phyloP scores from a whole-genome alignment of 2,888 invertebrate genomes.

The Drosophila nigricruria region DNA sequence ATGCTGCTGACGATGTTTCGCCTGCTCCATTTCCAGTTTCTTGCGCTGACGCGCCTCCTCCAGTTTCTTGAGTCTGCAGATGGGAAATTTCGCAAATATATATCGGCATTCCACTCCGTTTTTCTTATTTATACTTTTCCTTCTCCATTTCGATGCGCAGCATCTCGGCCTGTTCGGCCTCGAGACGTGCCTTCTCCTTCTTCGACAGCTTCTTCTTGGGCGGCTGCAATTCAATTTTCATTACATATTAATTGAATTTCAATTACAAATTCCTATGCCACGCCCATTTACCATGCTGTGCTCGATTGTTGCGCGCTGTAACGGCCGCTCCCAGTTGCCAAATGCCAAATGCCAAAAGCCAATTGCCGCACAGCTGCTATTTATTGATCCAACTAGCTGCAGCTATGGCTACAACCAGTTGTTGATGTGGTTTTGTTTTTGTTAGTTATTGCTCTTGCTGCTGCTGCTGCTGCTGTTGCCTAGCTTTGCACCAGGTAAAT shows the following conservation, averaged over 20 bases:
- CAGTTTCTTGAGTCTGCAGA: conserved; percentile 80
- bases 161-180: conserved; percentile 85
- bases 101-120: background rate
- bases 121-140: conserved; percentile 72
- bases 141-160: conserved; percentile 85
- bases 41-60: conserved; percentile 85
- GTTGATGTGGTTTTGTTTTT: conserved; percentile 2
- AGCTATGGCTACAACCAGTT: conserved; percentile 41
- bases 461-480: conserved; percentile 31
- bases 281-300: conserved; percentile 36
- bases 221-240: conserved; percentile 67
- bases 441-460: conserved; percentile 8
- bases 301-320: conserved; percentile 12
- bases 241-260: conserved; percentile 33
- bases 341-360: conserved; percentile 25
- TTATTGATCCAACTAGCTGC: conserved; percentile 59
- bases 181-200: conserved; percentile 85
- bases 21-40: conserved; percentile 84
- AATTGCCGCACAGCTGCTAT: conserved; percentile 24
- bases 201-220: conserved; percentile 86
- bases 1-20: conserved; percentile 83
- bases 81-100: background rate
- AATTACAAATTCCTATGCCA: conserved; percentile 8
- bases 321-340: conserved; percentile 29
- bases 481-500: conserved; percentile 36